Evolutionary conservation across 2,888 invertebrate species (phyloP).

Genomic region (Ormyrus thymus): DNA sequence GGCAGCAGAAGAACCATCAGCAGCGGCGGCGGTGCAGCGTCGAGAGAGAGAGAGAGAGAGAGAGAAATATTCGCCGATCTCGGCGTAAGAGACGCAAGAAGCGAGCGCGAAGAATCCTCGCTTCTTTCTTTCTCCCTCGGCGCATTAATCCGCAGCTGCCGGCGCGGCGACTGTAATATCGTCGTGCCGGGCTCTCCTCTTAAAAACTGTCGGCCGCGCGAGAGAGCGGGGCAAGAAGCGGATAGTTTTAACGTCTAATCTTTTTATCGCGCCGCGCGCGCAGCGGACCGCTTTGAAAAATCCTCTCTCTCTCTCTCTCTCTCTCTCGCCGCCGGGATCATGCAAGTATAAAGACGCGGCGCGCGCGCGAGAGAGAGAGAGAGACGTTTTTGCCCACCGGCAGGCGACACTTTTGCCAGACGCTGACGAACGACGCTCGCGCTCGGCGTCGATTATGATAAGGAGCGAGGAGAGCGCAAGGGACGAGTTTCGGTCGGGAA

Average conservation of each 20-base stretch:
- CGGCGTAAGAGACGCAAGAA: background rate
- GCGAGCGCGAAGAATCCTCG: slow-evolving; percentile 22
- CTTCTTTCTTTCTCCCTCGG: slow-evolving; percentile 3
- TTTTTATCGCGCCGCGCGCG: slow-evolving; percentile 37
- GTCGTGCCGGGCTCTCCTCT: background rate
- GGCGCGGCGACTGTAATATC: background rate
- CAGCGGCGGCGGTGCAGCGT: too few species aligned
- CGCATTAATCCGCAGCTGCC: slow-evolving; percentile 19
- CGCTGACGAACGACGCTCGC: slow-evolving; percentile 52
- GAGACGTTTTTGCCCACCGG: slow-evolving; percentile 63
- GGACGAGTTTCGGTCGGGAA: slow-evolving; percentile 37
- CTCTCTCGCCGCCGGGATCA: slow-evolving; percentile 23
- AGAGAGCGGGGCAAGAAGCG: slow-evolving; percentile 55
- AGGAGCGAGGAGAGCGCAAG: background rate
- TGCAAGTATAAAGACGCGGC: slow-evolving; percentile 56
- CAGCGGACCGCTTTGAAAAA: slow-evolving; percentile 24
- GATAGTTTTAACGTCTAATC: slow-evolving; percentile 53
- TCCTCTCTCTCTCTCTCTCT: background rate
- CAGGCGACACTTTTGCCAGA: slow-evolving; percentile 53
- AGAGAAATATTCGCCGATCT: too few species aligned
- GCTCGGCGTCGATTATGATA: slow-evolving; percentile 52
- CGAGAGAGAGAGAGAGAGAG: too few species aligned
- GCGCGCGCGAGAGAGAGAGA: background rate
- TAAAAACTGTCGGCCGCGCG: slow-evolving; percentile 13
- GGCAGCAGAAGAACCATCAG: too few species aligned